Base-by-base conservation (phyloP, 2,888 invertebrate species). In the Polyploca ridens region DNA sequence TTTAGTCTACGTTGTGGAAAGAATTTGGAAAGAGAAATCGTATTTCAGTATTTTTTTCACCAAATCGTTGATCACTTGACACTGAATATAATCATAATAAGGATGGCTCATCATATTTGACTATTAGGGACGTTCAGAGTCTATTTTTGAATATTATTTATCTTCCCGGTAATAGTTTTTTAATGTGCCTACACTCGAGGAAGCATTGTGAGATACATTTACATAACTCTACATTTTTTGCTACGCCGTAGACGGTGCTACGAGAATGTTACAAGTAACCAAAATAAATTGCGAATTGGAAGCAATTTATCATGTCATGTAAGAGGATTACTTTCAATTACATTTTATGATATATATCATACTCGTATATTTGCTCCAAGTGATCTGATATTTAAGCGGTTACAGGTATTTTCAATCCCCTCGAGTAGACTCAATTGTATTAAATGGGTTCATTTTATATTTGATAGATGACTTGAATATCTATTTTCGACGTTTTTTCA, bases 301-400 rank as follows among this genome's bases (percentile, higher is more conserved):
- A n/a, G 58, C 58, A 33, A 33, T 58, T 58, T 35, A 58, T 58
- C 58, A 58, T 58, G 33, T 58, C 35, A 35, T 35, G 14, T 58
- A 58, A 58, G 58, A 58, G 35, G 58, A 58, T 58, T 58, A 58
- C 58, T 58, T 58, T 58, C 58, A 61, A 61, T 61, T 41, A 61
- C 41, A 61, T 61, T 61, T 61, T 41, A 60, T 41, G 33, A 41
- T 6, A 44, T 19, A 44, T 19, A 41, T 61, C 61, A 61, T 61
- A 44, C 27, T 27, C 8, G 4, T 38, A 38, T 16, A 60, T 61
- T 61, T 41, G 41, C 41, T 57, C 38, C 44, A 41, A 61, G 41
- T 61, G 10, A 27, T 41, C 19, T 61, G 41, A n/a, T 16, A 61
- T 41, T 10, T 19, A 10, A 61, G 16, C 16, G 19, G 16, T 38